Percentiles rank a stretch among this genome's conserved stretches.
phyloP scores from a whole-genome alignment of 2,113 vertebrate genomes.

The Sorex araneus region DNA sequence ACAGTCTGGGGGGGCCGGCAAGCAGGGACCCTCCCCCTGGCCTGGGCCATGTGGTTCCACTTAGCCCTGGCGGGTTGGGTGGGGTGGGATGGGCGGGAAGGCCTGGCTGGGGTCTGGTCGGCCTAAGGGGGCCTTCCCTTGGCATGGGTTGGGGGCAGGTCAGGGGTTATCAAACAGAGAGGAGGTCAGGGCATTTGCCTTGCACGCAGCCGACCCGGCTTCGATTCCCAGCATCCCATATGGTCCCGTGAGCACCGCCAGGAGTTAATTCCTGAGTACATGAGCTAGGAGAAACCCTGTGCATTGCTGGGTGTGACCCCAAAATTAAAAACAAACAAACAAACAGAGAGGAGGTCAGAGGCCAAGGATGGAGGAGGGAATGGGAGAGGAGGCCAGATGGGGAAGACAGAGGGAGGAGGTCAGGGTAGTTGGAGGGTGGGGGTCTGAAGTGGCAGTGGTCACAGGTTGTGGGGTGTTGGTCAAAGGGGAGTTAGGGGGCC shows the following conservation, averaged over 20 bases:
- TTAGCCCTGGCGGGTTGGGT: conserved; percentile 58
- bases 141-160: conserved; percentile 26
- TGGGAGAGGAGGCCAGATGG: not conserved
- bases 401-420: not conserved
- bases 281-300: no score
- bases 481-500: no score
- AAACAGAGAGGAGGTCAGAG: not conserved
- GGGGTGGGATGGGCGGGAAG: conserved; percentile 54
- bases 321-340: no score
- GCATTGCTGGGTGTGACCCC: no score
- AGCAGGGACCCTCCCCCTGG: conserved; percentile 21
- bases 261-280: no score
- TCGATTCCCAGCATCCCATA: no score
- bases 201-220: no score
- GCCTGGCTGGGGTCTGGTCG: conserved; percentile 7
- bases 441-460: no score
- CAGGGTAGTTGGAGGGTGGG: not conserved
- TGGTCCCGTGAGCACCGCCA: no score
- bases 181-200: not conserved
- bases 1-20: conserved; percentile 19
- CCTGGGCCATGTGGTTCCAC: conserved; percentile 79
- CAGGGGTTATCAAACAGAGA: not conserved
- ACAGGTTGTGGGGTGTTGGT: not conserved
- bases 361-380: not conserved
- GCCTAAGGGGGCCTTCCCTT: not conserved